Percentiles rank a stretch among this genome's conserved stretches.
These are phyloP conservation scores for Himalopsyche kuldschensis DNA, from an alignment of 2,888 invertebrate genomes.

Conservation along the genomic window DNA sequence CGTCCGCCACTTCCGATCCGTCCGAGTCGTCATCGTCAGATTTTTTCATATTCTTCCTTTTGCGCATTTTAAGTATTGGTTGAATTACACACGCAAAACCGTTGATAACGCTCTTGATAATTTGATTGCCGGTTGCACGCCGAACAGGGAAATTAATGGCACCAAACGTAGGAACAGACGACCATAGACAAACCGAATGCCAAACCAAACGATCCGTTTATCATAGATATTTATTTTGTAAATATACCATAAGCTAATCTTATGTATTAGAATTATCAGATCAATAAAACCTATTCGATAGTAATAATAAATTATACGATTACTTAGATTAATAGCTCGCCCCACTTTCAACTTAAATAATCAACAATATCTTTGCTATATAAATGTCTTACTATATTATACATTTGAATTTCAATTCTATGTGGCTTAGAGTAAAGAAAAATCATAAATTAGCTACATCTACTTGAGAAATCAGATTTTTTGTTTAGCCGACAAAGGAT, in stretches of 20 bases:
- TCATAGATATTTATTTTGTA: not conserved
- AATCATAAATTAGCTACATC: too few relatives aligned
- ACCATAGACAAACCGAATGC: not conserved
- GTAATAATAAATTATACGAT: too few relatives aligned
- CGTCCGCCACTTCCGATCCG: constrained; percentile 50
- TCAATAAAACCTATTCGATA: too few relatives aligned
- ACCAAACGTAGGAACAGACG: not conserved
- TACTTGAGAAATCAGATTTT: too few relatives aligned
- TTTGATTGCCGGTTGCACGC: not conserved
- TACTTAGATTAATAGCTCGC: too few relatives aligned
- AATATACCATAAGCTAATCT: not conserved
- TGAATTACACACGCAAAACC: not conserved
- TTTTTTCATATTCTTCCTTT: constrained; percentile 28
- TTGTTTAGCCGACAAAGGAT: too few relatives aligned
- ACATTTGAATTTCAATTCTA: too few relatives aligned
- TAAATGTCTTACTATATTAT: too few relatives aligned
- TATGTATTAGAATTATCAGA: too few relatives aligned
- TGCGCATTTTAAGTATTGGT: constrained; percentile 15
- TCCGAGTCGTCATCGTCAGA: constrained; percentile 53
- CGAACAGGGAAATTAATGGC: not conserved
- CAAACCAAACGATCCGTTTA: not conserved
- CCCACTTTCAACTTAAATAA: too few relatives aligned
- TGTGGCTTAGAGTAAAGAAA: too few relatives aligned
- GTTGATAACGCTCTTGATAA: not conserved
- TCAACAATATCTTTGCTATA: too few relatives aligned